Conservation (phyloP, 2,888 invertebrate genomes). For the Abrostola tripartita region DNA sequence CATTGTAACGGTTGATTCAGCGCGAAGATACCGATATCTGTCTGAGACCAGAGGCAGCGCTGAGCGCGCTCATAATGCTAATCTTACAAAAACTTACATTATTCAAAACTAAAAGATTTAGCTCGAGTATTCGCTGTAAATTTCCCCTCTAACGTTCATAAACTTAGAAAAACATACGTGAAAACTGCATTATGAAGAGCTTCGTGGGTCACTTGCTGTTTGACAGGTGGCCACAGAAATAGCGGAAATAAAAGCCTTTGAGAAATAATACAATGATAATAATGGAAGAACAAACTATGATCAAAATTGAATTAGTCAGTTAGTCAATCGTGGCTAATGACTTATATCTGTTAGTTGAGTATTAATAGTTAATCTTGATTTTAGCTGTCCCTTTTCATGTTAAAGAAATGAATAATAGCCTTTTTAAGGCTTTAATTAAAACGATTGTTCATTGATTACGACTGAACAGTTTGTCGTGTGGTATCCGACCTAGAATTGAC, state of each 20-base stretch:
- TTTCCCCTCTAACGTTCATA: constrained; percentile 64
- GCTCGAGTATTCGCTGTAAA: constrained; percentile 62
- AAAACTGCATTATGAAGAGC: constrained; percentile 66
- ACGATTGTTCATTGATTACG: no score
- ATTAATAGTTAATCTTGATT: no score
- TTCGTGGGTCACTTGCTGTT: constrained; percentile 59
- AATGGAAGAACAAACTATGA: no score
- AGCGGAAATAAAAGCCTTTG: constrained; percentile 19
- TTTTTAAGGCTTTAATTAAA: no score
- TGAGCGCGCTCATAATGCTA: constrained; percentile 50
- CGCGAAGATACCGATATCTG: constrained; percentile 29
- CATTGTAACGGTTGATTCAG: constrained; percentile 44
- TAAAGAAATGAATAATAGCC: no score
- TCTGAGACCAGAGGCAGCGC: constrained; percentile 36
- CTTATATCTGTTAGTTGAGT: no score
- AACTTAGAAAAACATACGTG: constrained; percentile 72
- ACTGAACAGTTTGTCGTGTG: no score
- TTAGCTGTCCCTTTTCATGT: no score
- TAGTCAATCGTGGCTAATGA: no score
- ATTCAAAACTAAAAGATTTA: constrained; percentile 62
- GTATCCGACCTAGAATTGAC: no score
- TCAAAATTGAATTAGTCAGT: no score
- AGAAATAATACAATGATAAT: no score
- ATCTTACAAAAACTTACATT: constrained; percentile 55
- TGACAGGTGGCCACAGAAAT: constrained; percentile 19